Conservation (phyloP, 2,113 vertebrate genomes). For the Centropus unirufus region DNA sequence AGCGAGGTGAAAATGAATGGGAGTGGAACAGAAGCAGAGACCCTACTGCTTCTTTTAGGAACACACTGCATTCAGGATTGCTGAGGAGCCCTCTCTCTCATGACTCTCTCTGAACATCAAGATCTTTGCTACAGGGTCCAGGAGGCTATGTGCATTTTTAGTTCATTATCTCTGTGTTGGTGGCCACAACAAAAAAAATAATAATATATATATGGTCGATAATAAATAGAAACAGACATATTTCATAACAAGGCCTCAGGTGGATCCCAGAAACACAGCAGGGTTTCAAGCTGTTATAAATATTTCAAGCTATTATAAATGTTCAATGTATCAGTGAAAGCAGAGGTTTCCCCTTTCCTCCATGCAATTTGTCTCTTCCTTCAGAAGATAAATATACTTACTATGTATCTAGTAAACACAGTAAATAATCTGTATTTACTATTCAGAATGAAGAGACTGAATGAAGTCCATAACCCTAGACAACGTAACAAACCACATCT, state of each 20-base stretch:
- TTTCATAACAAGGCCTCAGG: background rate
- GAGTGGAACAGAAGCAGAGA: background rate
- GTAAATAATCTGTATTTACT: background rate
- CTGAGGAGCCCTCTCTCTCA: background rate
- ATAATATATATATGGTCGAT: background rate
- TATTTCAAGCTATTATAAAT: background rate
- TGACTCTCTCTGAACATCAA: background rate
- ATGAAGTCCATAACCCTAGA: conserved; percentile 26
- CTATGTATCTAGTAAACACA: background rate
- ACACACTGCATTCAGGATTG: background rate
- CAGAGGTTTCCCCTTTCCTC: background rate
- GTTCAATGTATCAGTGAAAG: background rate
- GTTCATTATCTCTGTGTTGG: background rate
- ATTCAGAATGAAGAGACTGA: background rate
- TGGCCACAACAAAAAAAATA: background rate
- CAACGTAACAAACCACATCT: background rate
- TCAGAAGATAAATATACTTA: background rate
- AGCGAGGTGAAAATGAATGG: conserved; percentile 26
- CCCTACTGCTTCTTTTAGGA: background rate
- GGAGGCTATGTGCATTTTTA: background rate
- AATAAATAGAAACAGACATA: background rate
- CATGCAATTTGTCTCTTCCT: conserved; percentile 7
- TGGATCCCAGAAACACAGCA: background rate
- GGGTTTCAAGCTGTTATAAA: background rate
- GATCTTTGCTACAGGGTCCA: background rate